Conservation (phyloP, 2,113 vertebrate species). For the Phalacrocorax brasilianus region DNA sequence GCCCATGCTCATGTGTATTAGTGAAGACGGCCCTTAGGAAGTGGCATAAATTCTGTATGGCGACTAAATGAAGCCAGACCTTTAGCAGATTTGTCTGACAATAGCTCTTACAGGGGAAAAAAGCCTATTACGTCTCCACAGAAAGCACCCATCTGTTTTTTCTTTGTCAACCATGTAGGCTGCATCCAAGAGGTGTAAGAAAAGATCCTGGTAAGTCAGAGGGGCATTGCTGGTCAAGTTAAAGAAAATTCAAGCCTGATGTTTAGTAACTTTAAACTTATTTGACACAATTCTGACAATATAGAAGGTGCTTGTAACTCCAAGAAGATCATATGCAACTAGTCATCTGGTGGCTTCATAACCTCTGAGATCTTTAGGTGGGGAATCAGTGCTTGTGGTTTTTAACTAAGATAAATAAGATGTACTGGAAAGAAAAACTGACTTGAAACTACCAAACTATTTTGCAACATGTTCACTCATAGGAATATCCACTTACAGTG, state of each 20-base stretch:
- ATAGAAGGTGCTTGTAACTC: not conserved
- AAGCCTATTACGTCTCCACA: not conserved
- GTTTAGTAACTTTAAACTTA: not conserved
- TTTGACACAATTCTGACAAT: not conserved
- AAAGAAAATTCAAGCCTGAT: not conserved
- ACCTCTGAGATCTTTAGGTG: not conserved
- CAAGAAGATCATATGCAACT: not conserved
- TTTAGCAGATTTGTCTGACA: not conserved
- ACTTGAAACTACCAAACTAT: fast-evolving
- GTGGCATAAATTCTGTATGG: not conserved
- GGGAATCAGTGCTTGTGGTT: not conserved
- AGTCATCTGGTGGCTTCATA: not conserved
- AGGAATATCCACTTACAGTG: conserved; percentile 22
- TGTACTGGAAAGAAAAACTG: not conserved
- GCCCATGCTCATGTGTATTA: fast-evolving
- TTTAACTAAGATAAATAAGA: not conserved
- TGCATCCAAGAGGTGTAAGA: not conserved
- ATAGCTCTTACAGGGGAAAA: not conserved
- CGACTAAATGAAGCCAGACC: not conserved
- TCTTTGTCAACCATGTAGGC: not conserved
- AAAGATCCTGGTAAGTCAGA: not conserved
- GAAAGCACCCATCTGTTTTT: not conserved
- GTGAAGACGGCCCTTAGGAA: not conserved
- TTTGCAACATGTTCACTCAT: fast-evolving
- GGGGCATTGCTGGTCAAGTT: not conserved